phyloP scores from a whole-genome alignment of 2,888 invertebrate species.

The Ametastegia equiseti region DNA sequence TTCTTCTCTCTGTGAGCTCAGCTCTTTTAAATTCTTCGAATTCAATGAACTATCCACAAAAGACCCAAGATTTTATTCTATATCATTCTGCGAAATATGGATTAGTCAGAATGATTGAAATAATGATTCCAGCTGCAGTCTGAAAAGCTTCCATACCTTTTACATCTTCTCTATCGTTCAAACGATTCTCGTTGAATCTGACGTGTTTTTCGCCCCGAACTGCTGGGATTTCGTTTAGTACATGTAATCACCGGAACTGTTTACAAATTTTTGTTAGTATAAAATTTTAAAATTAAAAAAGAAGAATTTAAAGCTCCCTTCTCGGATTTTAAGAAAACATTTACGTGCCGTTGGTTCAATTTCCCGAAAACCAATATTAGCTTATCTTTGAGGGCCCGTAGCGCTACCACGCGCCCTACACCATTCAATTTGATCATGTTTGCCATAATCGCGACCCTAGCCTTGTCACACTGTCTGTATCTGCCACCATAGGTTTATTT shows the following conservation, averaged over 20 bases:
- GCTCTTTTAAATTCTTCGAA: not conserved
- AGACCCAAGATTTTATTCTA: not conserved
- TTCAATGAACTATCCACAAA: not conserved
- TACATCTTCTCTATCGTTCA: not conserved
- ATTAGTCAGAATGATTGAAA: not conserved
- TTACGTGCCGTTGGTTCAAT: not conserved
- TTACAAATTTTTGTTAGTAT: not conserved
- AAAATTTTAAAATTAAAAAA: too few relatives aligned
- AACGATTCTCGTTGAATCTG: not conserved
- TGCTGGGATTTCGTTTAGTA: not conserved
- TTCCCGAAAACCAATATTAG: slow-evolving; percentile 26
- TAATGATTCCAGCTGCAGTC: not conserved
- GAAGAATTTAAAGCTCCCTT: not conserved
- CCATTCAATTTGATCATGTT: not conserved
- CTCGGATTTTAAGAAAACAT: not conserved
- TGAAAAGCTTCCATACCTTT: not conserved
- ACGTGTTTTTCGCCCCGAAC: not conserved
- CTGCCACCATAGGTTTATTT: not conserved
- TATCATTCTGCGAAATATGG: not conserved
- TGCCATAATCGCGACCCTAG: not conserved
- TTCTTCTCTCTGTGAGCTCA: not conserved
- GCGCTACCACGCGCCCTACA: not conserved
- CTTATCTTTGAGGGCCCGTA: not conserved
- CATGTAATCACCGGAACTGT: not conserved
- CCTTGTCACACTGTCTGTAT: not conserved